These are phyloP conservation scores for Hippocampus mohnikei DNA, from an alignment of 2,113 vertebrate species.

Conservation along the genomic window DNA sequence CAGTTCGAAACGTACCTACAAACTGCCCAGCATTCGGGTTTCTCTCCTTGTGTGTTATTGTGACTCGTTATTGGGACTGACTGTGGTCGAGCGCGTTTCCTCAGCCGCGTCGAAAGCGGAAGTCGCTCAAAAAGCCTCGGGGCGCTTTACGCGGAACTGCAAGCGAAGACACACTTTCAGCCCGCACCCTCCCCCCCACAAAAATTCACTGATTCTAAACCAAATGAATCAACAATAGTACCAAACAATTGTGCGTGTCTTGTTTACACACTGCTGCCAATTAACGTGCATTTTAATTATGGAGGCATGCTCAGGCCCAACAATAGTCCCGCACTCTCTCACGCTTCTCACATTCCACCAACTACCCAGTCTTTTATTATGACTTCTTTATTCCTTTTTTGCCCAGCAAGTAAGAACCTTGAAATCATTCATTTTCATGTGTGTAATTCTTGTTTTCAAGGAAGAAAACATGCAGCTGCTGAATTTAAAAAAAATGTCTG, in stretches of 20 bases:
- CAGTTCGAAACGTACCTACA: neutral
- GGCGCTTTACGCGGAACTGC: neutral
- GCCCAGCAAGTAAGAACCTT: neutral
- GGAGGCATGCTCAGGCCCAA: constrained; percentile 22
- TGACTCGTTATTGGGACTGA: neutral
- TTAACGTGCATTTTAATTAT: constrained; percentile 18
- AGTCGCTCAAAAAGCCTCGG: constrained; percentile 1
- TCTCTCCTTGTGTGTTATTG: neutral
- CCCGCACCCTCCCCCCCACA: neutral
- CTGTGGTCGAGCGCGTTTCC: constrained; percentile 38
- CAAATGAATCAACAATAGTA: neutral
- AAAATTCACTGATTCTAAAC: neutral
- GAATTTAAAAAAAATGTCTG: neutral
- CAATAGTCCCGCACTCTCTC: neutral
- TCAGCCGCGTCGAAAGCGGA: constrained; percentile 41
- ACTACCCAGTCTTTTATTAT: constrained; percentile 2
- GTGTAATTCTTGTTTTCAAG: constrained; percentile 23
- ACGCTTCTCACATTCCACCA: neutral
- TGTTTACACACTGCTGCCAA: neutral
- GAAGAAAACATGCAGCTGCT: constrained; percentile 6
- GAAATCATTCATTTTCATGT: constrained; percentile 13
- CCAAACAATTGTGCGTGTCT: neutral
- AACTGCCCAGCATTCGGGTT: neutral
- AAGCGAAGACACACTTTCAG: neutral
- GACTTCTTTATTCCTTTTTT: neutral